These are phyloP conservation scores for Carcinoscorpius rotundicauda DNA, from an alignment of 1,140 invertebrate genomes.

Conservation along the genomic window DNA sequence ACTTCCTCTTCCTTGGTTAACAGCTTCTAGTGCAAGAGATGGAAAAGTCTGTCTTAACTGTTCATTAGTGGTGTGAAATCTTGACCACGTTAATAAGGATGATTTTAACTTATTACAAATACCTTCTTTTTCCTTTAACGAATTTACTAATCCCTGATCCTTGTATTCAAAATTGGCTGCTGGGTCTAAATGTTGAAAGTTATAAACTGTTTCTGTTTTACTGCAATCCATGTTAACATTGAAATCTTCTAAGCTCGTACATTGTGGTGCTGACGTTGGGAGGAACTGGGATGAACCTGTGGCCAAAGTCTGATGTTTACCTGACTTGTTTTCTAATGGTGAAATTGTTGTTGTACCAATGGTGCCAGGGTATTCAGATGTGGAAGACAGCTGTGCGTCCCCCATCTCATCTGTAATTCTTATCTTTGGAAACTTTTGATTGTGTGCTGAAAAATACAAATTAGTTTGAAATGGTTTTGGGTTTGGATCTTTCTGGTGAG, in stretches of 20 bases:
- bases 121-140: not conserved
- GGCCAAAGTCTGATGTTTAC: not conserved
- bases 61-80: slow-evolving; percentile 16
- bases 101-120: not conserved
- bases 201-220: not conserved
- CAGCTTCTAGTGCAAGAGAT: slow-evolving; percentile 3
- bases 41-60: slow-evolving; percentile 24
- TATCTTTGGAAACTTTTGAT: slow-evolving; percentile 53
- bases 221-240: too few relatives aligned
- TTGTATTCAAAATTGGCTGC: not conserved
- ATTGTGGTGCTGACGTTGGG: not conserved
- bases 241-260: not conserved
- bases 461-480: not conserved
- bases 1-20: not conserved
- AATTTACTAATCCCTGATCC: not conserved
- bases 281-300: not conserved
- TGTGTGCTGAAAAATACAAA: not conserved
- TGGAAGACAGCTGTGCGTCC: slow-evolving; percentile 3
- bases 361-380: not conserved
- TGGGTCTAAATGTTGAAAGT: not conserved
- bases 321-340: not conserved
- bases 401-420: slow-evolving; percentile 77
- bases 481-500: slow-evolving; percentile 6
- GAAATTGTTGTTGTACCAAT: not conserved
- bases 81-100: slow-evolving; percentile 14